Percentiles rank a stretch among this genome's conserved stretches.
Evolutionary conservation across 1,140 invertebrate genomes (phyloP).

Genomic region (Carposina sasakii): DNA sequence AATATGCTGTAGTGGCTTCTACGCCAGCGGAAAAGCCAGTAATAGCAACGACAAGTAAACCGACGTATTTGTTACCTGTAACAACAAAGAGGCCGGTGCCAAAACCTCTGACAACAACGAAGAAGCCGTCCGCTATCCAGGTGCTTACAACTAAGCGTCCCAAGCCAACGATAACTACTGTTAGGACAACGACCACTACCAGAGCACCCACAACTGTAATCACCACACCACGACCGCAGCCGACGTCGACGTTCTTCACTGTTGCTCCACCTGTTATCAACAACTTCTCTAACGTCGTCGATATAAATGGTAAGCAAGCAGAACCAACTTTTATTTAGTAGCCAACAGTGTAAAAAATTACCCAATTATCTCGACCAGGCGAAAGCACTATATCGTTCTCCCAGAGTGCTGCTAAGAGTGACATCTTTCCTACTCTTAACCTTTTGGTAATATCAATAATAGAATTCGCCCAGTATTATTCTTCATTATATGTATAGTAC

Average conservation of each 20-base stretch:
- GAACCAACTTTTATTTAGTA: too few relatives aligned
- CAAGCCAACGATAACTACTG: constrained; percentile 39
- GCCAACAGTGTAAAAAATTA: too few relatives aligned
- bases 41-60: constrained; percentile 54
- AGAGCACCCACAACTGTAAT: constrained; percentile 50
- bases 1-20: constrained; percentile 58
- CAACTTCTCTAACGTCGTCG: constrained; percentile 65
- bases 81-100: constrained; percentile 54
- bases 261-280: constrained; percentile 44
- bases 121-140: constrained; percentile 62
- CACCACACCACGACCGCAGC: constrained; percentile 41
- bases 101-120: constrained; percentile 48
- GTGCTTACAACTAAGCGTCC: constrained; percentile 55
- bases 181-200: constrained; percentile 28
- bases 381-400: too few relatives aligned
- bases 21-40: constrained; percentile 53
- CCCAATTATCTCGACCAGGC: too few relatives aligned
- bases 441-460: too few relatives aligned
- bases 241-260: constrained; percentile 51
- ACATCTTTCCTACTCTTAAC: too few relatives aligned
- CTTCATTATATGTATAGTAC: too few relatives aligned
- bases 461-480: too few relatives aligned
- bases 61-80: constrained; percentile 64
- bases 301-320: constrained; percentile 60
- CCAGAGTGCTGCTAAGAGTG: too few relatives aligned